Percentiles rank a stretch among this genome's conserved stretches.
phyloP scores from a whole-genome alignment of 2,888 invertebrate genomes.

The Drosophila mayaguana region DNA sequence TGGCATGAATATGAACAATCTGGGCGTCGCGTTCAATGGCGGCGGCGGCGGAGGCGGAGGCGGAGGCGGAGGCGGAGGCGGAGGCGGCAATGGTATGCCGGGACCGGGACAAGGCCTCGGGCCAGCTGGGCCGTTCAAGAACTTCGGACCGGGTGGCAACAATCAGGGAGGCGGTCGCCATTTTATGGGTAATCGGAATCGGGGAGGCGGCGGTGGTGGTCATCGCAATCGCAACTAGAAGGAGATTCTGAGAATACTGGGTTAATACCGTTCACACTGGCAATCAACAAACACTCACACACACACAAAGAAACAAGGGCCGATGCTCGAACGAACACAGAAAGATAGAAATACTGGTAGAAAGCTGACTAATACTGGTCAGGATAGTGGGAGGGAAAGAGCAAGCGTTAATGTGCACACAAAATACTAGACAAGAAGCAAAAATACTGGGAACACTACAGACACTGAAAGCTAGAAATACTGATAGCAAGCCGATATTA shows the following conservation, averaged over 20 bases:
- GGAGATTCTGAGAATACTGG: background rate
- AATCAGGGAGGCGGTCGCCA: slow-evolving; percentile 45
- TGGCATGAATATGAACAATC: slow-evolving; percentile 32
- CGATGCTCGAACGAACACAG: background rate
- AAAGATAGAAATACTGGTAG: background rate
- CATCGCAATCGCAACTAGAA: slow-evolving; percentile 62
- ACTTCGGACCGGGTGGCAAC: slow-evolving; percentile 39
- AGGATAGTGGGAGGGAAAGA: background rate
- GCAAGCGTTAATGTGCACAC: background rate
- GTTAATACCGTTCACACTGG: background rate
- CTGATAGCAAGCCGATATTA: too few species aligned
- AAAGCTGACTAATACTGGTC: background rate
- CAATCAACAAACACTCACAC: background rate
- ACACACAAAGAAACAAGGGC: background rate
- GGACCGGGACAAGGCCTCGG: background rate
- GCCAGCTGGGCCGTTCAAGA: slow-evolving; percentile 31
- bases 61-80: slow-evolving; percentile 5
- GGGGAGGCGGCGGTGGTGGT: slow-evolving; percentile 28
- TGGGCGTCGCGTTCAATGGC: slow-evolving; percentile 40
- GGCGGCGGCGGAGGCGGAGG: slow-evolving; percentile 27
- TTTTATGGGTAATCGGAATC: slow-evolving; percentile 54
- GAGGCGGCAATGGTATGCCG: background rate
- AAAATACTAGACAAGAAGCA: background rate
- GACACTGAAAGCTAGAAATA: too few species aligned
- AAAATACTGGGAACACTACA: background rate